Evolutionary conservation across 2,797 vertebrate genomes (phyloP).

Genomic region (Sciurus vulgaris): DNA sequence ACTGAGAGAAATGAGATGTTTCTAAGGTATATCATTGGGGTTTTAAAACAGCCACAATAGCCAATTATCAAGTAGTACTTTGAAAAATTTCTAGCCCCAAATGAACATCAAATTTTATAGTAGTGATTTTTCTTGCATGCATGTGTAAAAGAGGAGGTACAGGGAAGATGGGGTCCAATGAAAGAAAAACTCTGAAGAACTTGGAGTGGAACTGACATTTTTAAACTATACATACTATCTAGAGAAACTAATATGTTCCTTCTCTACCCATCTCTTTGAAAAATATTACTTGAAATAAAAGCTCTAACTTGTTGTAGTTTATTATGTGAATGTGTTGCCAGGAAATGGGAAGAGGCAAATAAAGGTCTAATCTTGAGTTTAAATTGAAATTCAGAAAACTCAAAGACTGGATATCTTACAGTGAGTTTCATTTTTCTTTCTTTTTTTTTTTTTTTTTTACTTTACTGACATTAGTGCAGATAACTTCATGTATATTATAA

Average conservation of each 20-base stretch:
- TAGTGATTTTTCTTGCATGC: not conserved
- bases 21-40: not conserved
- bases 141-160: not conserved
- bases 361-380: not conserved
- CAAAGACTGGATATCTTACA: not conserved
- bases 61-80: not conserved
- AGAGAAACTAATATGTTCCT: not conserved
- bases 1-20: not conserved
- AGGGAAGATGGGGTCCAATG: not conserved
- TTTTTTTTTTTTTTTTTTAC: slow-evolving; percentile 32
- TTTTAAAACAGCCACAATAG: slow-evolving; percentile 21
- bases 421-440: not conserved
- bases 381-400: not conserved
- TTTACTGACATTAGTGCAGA: not conserved
- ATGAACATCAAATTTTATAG: not conserved
- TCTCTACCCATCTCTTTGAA: not conserved
- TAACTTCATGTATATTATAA: not conserved
- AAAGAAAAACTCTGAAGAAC: not conserved
- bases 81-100: not conserved
- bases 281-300: slow-evolving; percentile 16
- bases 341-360: not conserved
- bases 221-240: not conserved
- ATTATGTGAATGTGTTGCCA: not conserved
- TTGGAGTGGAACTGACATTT: not conserved
- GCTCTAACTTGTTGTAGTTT: not conserved